Evolutionary conservation across 2,888 invertebrate genomes (phyloP), one percentile per base, ranked within the genome.

Genomic region (Andrena bicolor): DNA sequence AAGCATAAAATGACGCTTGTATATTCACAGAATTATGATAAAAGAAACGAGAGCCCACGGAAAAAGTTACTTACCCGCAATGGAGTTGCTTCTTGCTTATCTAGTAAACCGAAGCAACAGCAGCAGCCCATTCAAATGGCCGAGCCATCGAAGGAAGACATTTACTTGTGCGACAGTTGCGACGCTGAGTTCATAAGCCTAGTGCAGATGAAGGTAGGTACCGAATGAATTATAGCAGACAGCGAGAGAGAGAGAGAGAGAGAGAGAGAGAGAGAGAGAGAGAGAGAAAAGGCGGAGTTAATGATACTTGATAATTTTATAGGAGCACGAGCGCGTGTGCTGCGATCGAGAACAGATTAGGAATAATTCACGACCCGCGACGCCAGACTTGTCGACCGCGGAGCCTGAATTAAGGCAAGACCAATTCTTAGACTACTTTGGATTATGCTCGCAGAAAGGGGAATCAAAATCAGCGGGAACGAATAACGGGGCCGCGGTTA

Each of bases 111-210:
- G 48, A 92, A 91, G 84, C 94, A 94, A 85, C 95, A 80, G 23
- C 88, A 88, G 23, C 89, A 90, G 68, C 92, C 94, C 49, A 94
- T 95, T 84, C 94, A 94, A 82, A 95, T 95, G 92, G 94, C 95
- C 56, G 96, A 96, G 90, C 94, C 96, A 82, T 94, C 94, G 5
- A 93, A 93, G 23, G 95, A 96, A 83, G 96, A 97, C 90, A 96
- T 97, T 89, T 97, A 96, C 93, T 94, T 97, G 66, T 97, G 97
- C 93, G 97, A 97, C 91, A 96, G 96, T 91, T 97, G 97, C 93
- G 97, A 97, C 93, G 96, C 96, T 79, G 96, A 96, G 93, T 95
- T 97, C 91, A 95, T 96, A 84, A 95, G 95, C 65, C 93, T 94
- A 66, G 94, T 94, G 84, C 95, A 95, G 87, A 95, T 95, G 91